Conservation (phyloP, 2,888 invertebrate species). For the Drosophila melanosoma region DNA sequence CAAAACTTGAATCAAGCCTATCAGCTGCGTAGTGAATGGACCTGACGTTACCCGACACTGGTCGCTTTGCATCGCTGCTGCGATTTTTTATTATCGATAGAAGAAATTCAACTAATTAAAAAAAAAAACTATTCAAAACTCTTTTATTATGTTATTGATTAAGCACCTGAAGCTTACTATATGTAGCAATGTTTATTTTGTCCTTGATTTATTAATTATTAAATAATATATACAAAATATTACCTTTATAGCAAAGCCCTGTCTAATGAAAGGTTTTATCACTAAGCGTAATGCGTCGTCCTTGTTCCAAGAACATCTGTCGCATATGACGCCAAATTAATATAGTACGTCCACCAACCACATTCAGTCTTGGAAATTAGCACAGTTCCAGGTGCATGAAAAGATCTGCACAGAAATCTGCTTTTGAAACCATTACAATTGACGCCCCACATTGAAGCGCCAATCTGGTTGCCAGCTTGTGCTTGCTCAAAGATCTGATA, state of each 20-base stretch:
- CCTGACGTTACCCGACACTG: slow-evolving; percentile 32
- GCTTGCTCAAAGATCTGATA: slow-evolving; percentile 97
- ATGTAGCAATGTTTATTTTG: neutral
- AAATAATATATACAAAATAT: slow-evolving; percentile 81
- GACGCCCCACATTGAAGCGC: slow-evolving; percentile 95
- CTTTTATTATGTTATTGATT: neutral
- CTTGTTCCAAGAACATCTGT: slow-evolving; percentile 96
- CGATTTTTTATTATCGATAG: slow-evolving; percentile 22
- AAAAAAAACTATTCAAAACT: neutral
- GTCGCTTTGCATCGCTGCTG: neutral
- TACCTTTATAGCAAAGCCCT: slow-evolving; percentile 96
- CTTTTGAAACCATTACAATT: slow-evolving; percentile 95
- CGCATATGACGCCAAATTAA: slow-evolving; percentile 90
- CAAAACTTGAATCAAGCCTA: slow-evolving; percentile 49
- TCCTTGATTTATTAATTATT: slow-evolving; percentile 36
- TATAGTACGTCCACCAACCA: slow-evolving; percentile 98
- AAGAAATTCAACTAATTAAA: neutral
- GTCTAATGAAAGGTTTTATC: slow-evolving; percentile 91
- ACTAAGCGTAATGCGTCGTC: slow-evolving; percentile 96
- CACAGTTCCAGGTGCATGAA: slow-evolving; percentile 97
- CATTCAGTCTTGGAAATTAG: slow-evolving; percentile 94
- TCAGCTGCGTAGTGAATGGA: slow-evolving; percentile 60
- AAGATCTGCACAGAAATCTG: slow-evolving; percentile 94
- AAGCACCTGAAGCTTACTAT: neutral
- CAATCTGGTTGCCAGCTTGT: slow-evolving; percentile 98